Evolutionary conservation across 2,113 vertebrate species (phyloP).

Genomic region (Chitala chitala): DNA sequence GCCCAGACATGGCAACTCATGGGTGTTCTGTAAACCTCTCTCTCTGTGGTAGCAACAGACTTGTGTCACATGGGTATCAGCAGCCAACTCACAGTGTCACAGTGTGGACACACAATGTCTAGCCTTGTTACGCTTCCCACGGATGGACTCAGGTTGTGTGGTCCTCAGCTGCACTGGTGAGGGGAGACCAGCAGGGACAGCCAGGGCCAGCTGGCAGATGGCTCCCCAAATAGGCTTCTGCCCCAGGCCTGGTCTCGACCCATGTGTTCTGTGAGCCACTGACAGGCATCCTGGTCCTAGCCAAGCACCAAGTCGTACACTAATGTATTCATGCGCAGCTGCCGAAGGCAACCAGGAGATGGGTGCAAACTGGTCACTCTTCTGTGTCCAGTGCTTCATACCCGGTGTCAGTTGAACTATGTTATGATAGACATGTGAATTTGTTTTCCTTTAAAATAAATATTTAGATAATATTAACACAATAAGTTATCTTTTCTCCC

Average conservation of each 20-base stretch:
- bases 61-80: no score
- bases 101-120: constrained; percentile 17
- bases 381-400: neutral
- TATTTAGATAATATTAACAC: no score
- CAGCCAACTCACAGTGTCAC: no score
- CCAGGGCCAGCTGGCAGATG: constrained; percentile 52
- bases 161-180: constrained; percentile 52
- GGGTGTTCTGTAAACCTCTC: no score
- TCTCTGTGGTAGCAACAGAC: no score
- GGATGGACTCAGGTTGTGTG: constrained; percentile 44
- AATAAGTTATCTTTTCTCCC: no score
- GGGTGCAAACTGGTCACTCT: constrained; percentile 37
- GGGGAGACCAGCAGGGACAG: constrained; percentile 39
- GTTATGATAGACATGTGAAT: neutral
- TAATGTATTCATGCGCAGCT: constrained; percentile 54
- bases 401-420: neutral
- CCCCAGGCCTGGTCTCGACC: constrained; percentile 18
- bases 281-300: constrained; percentile 43
- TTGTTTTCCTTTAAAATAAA: neutral
- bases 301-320: constrained; percentile 47
- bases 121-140: constrained; percentile 35
- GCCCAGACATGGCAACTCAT: neutral
- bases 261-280: constrained; percentile 26
- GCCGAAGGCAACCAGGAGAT: constrained; percentile 25
- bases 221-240: constrained; percentile 39